Base-by-base conservation (phyloP, 2,888 invertebrate genomes). In the Cepaea hortensis region DNA sequence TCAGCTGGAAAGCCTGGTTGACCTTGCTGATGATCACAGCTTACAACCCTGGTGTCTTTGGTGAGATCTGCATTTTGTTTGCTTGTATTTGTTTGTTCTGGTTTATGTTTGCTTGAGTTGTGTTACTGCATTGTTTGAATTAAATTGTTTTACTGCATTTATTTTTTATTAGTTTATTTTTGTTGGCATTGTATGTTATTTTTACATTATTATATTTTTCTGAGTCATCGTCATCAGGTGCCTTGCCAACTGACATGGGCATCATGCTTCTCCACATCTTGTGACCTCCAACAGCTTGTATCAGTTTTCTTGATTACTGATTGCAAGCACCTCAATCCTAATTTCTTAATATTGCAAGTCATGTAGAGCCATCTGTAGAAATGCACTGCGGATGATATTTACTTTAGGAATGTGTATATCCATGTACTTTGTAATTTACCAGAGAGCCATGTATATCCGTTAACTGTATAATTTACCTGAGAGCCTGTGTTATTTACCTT, bases 1-100 rank as follows among this genome's bases (percentile, higher is more conserved):
- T 97, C 86, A 99, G 98, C 95, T 99, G 99, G 99, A 98, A 98
- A 95, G 97, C 97, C 46, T 98, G 98, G 98, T 95, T 96, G 72
- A 96, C 98, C 92, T 95, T 99, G 90, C 95, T 98, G 75, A 97
- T 98, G 95, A 95, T 99, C 89, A 97, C 97, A 23, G 98, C 98
- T 0, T 98, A 98, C 95, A 99, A 98, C 96, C 98, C 99, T 0
- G 95, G 96, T 0, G 96, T 96, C 20, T 97, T 98, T 95, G 98
- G 98, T 18, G 96, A 96, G 92, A 88, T 61, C 75, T 55, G 55
- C 11, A 50, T 35, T 15, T 72, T 85, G 75, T 23, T 46, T 50
- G 50, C 18, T 81, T 84, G 18, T 23, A 50, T 65, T 62, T 76
- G 68, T n/a, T 62, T 15, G 61, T 35, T 1, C 35, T 35, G 35